These are phyloP conservation scores for Crenuchus spilurus DNA, from an alignment of 2,797 vertebrate species.

Conservation along the genomic window DNA sequence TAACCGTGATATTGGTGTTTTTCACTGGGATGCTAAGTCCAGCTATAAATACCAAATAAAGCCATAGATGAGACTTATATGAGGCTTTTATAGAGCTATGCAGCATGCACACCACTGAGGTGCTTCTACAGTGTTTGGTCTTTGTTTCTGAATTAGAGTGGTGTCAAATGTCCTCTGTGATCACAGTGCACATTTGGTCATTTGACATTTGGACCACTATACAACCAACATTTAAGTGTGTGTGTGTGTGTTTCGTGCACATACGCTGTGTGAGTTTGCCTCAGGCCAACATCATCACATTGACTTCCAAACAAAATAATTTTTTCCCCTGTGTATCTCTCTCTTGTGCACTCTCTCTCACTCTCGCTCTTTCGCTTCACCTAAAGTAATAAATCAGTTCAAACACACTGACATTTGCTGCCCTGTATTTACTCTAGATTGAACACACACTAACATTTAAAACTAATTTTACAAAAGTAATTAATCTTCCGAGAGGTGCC, in stretches of 20 bases:
- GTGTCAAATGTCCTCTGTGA: background rate
- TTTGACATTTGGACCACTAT: constrained; percentile 17
- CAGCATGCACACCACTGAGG: too few relatives aligned
- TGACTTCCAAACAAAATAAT: constrained; percentile 44
- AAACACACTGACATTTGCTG: constrained; percentile 71
- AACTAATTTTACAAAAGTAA: constrained; percentile 66
- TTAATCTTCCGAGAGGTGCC: constrained; percentile 59
- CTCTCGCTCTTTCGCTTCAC: constrained; percentile 19
- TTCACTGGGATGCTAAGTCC: background rate
- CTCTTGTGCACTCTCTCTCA: too few relatives aligned
- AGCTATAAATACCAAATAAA: too few relatives aligned
- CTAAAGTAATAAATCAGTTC: constrained; percentile 78
- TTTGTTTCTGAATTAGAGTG: background rate
- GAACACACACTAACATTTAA: constrained; percentile 77
- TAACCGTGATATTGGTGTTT: background rate
- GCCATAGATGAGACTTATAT: too few relatives aligned
- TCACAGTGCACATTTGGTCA: constrained; percentile 8
- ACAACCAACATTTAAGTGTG: background rate
- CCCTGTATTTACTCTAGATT: constrained; percentile 67
- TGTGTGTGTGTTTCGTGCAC: constrained; percentile 14
- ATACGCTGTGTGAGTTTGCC: constrained; percentile 13
- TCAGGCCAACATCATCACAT: constrained; percentile 36
- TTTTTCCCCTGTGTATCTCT: too few relatives aligned
- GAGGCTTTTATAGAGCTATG: too few relatives aligned
- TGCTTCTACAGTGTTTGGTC: background rate